Evolutionary conservation across 2,888 invertebrate genomes (phyloP).

Genomic region (Chrysolina americana): DNA sequence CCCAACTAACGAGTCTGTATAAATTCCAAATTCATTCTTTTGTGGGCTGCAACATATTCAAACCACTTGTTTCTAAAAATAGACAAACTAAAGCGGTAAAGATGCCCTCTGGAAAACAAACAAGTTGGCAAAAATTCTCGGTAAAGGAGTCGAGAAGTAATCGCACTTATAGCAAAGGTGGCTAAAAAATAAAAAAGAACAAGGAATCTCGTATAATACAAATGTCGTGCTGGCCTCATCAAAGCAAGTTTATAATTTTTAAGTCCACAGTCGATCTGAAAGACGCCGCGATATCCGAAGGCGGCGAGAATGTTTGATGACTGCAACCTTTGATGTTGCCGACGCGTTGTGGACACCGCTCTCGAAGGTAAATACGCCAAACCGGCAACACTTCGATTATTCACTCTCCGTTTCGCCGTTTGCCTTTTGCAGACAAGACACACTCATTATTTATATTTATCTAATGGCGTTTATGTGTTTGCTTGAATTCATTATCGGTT

Average conservation of each 20-base stretch:
- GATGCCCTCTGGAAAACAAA: slow-evolving; percentile 23
- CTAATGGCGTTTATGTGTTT: slow-evolving; percentile 23
- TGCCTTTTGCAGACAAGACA: not conserved
- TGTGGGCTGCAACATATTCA: slow-evolving; percentile 12
- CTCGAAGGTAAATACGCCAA: slow-evolving; percentile 34
- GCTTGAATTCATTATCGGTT: slow-evolving; percentile 6
- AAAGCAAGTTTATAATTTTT: slow-evolving; percentile 60
- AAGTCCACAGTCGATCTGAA: slow-evolving; percentile 52
- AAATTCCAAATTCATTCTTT: slow-evolving; percentile 7
- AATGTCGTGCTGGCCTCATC: slow-evolving; percentile 56
- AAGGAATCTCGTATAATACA: slow-evolving; percentile 45
- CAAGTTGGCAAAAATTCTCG: slow-evolving; percentile 38
- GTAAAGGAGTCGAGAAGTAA: slow-evolving; percentile 20
- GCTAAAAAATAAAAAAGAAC: slow-evolving; percentile 46
- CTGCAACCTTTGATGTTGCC: slow-evolving; percentile 53
- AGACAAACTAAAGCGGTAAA: slow-evolving; percentile 22
- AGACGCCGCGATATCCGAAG: slow-evolving; percentile 45
- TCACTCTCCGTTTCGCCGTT: slow-evolving; percentile 25
- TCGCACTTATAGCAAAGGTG: slow-evolving; percentile 16
- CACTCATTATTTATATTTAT: slow-evolving; percentile 15
- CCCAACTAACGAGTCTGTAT: not conserved
- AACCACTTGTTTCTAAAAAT: slow-evolving; percentile 24
- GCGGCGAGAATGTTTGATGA: slow-evolving; percentile 52
- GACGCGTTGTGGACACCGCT: slow-evolving; percentile 40
- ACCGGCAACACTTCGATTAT: slow-evolving; percentile 28